Evolutionary conservation across 2,888 invertebrate genomes (phyloP).

Genomic region (Andricus curvator): DNA sequence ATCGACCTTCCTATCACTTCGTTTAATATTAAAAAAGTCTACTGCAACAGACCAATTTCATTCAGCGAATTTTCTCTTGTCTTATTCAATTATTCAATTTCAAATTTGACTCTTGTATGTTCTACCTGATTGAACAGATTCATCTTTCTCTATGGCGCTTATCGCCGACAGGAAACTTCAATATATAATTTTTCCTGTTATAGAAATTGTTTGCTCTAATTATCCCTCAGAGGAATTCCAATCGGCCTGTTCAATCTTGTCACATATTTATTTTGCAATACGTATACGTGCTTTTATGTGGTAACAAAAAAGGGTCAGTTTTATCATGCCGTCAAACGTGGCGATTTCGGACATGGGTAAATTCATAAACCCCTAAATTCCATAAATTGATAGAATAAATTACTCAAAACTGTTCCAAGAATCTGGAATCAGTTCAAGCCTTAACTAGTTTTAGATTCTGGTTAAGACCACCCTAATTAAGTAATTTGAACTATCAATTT

Average conservation of each 20-base stretch:
- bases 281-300: background rate
- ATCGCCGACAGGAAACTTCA: background rate
- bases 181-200: background rate
- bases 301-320: background rate
- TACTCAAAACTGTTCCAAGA: too few species aligned
- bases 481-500: too few species aligned
- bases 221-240: background rate
- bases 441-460: too few species aligned
- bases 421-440: too few species aligned
- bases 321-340: background rate
- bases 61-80: background rate
- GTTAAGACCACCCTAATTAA: too few species aligned
- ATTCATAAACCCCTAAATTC: too few species aligned
- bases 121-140: background rate
- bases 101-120: conserved; percentile 9
- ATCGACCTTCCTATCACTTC: background rate
- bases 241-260: background rate
- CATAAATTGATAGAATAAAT: too few species aligned
- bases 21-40: conserved; percentile 28
- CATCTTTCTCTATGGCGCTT: background rate
- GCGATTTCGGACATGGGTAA: too few species aligned
- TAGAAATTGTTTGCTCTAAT: background rate
- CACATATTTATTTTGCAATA: background rate
- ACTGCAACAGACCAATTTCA: conserved; percentile 15
- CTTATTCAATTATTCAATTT: conserved; percentile 25